Base-by-base conservation (phyloP, 2,888 invertebrate species). In the Gari tellinella region DNA sequence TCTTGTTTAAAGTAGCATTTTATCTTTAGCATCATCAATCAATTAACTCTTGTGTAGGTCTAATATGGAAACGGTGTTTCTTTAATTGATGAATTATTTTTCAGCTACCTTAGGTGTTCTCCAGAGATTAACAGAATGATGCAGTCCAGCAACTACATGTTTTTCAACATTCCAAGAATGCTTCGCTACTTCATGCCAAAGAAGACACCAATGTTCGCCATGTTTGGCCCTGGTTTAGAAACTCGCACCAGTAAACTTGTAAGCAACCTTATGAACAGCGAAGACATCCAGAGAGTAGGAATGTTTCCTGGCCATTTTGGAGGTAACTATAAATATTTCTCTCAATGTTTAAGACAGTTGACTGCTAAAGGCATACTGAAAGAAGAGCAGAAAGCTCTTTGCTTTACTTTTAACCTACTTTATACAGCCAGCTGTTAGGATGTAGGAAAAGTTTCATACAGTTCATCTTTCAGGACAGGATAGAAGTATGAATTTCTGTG, bases 221-320 rank as follows among this genome's bases (percentile, higher is more conserved):
- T 89, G 87, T 89, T 89, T 84, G 89, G 89, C 21, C 88, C 89
- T 40, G 89, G 89, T 25, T 67, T 89, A 21, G 89, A 89, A 61
- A 78, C 85, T 1, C 74, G 69, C 23, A 89, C 89, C 17, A 88
- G 86, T 64, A 70, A 70, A 23, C 67, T 89, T 37, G 86, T 88
- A 12, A 63, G 81, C 38, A 79, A 76, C 49, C 86, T 89, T 58
- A 73, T 89, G 43, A 79, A 86, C 48, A 83, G 83, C 17, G 69
- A 85, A 5, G 45, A 63, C 12, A 86, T 87, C 66, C 63, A 81
- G 41, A 74, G 74, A 46, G 70, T 80, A 15, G 85, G 82, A n/a
- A 75, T 88, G 78, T 84, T 88, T 51, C 88, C 89, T 45, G 89
- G 89, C 56, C 82, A 84, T 56, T 88, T 87, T 87, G 86, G 86